Percentiles rank a stretch among this genome's conserved stretches.
Evolutionary conservation across 2,113 vertebrate species (phyloP).

Genomic region (Engraulis encrasicolus): DNA sequence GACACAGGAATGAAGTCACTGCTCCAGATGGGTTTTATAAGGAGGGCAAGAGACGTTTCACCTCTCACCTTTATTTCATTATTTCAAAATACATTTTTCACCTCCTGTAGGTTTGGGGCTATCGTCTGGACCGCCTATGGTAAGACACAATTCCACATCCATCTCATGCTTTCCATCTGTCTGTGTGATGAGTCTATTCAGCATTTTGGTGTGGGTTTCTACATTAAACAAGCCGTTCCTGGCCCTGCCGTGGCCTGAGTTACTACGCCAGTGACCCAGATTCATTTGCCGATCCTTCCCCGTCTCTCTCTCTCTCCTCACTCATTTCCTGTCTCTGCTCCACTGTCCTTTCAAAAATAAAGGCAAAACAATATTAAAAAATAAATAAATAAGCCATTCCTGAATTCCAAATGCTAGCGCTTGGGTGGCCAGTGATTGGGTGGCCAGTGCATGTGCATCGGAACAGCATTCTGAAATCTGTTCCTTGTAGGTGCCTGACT

Average conservation of each 20-base stretch:
- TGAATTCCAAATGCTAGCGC: neutral
- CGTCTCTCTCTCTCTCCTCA: no score
- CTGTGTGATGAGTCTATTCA: neutral
- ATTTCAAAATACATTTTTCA: neutral
- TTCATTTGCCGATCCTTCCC: no score
- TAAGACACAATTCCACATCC: neutral
- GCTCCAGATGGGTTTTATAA: neutral
- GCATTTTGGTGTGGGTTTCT: neutral
- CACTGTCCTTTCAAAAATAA: no score
- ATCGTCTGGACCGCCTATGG: neutral
- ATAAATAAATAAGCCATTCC: neutral
- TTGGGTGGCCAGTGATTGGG: neutral
- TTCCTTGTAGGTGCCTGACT: neutral
- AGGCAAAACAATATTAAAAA: no score
- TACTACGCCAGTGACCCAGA: no score
- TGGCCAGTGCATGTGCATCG: neutral
- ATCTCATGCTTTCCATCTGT: neutral
- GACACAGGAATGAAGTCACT: neutral
- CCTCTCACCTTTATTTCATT: no score
- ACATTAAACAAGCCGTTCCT: neutral
- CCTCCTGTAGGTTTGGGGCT: neutral
- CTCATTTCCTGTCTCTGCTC: no score
- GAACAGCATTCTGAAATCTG: neutral
- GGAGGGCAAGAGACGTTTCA: neutral
- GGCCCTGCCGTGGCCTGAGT: no score